Conservation (phyloP, 2,888 invertebrate species). For the Chorisops tibialis region DNA sequence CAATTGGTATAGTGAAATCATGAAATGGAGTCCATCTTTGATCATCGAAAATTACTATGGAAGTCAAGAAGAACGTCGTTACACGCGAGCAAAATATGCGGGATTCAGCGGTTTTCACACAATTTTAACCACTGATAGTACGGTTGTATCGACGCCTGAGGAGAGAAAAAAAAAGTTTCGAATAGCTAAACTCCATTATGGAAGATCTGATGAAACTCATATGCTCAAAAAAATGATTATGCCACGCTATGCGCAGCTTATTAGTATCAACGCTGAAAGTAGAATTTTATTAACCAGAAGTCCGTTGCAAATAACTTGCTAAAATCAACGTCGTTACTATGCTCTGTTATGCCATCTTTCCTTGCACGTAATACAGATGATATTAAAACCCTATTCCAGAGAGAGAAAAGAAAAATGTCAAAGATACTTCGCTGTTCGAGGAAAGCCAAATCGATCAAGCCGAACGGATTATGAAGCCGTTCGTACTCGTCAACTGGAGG, state of each 20-base stretch:
- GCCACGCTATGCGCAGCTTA: conserved; percentile 81
- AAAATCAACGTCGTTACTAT: conserved; percentile 91
- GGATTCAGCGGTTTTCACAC: conserved; percentile 75
- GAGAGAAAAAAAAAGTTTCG: conserved; percentile 89
- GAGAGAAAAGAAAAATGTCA: too few species aligned
- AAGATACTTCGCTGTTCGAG: too few species aligned
- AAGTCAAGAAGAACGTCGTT: conserved; percentile 75
- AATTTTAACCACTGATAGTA: conserved; percentile 61
- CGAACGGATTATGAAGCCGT: conserved; percentile 94
- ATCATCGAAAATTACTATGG: conserved; percentile 88
- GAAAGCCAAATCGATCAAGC: too few species aligned
- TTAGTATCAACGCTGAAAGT: conserved; percentile 82
- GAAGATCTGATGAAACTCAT: conserved; percentile 95
- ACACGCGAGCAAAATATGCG: conserved; percentile 72
- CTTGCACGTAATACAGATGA: too few species aligned
- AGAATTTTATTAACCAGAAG: conserved; percentile 91
- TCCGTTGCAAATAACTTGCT: conserved; percentile 90
- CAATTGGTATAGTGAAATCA: conserved; percentile 78
- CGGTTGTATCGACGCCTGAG: conserved; percentile 70
- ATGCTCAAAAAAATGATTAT: conserved; percentile 98
- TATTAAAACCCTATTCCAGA: too few species aligned
- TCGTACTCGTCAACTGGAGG: too few species aligned
- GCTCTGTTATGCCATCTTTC: conserved; percentile 95
- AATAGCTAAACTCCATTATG: conserved; percentile 84
- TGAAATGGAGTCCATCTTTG: conserved; percentile 72